Base-by-base conservation (phyloP, 2,888 invertebrate genomes). In the Papilio elwesi region DNA sequence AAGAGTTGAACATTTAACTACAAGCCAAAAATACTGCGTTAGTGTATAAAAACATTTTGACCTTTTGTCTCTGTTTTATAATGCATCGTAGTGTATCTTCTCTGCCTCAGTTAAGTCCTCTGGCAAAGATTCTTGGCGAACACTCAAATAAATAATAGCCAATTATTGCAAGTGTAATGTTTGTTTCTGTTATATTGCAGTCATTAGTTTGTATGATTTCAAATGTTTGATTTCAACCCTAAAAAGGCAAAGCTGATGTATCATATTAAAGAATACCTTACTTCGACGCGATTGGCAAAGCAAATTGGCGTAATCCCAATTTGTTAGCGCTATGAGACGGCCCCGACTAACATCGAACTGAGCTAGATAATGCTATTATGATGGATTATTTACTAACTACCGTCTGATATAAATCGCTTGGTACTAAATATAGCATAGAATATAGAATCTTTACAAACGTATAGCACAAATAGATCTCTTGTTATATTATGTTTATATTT, bases 261-360 rank as follows among this genome's bases (percentile, higher is more conserved):
- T 85, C 78, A 82, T 78, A 81, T 76, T 77, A 83, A 86, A 88
- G 87, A 87, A 84, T 85, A 82, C 79, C 80, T 81, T 80, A 85
- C 84, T 87, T 84, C 82, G 82, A 78, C 87, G 84, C 83, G 85
- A 81, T 89, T 91, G 90, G 89, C 90, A 88, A 81, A 75, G 75
- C 76, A 78, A 71, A 79, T 84, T 90, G 90, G 91, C 91, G 79
- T 78, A 80, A 79, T 78, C 87, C 90, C 90, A 92, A 90, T 86
- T 87, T 85, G 84, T 81, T 82, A 83, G 82, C 80, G 83, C 82
- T 85, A 83, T 38, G 13, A 57, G 57, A 57, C 79, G 86, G 86
- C 76, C 77, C 77, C 79, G 80, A 80, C 83, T 76, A 81, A 75
- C 74, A 78, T 82, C 76, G 81, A 81, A 81, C 74, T 57, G 48